Evolutionary conservation across 2,113 vertebrate genomes (phyloP), one percentile per base, ranked within the genome.

Genomic region (Alosa alosa): DNA sequence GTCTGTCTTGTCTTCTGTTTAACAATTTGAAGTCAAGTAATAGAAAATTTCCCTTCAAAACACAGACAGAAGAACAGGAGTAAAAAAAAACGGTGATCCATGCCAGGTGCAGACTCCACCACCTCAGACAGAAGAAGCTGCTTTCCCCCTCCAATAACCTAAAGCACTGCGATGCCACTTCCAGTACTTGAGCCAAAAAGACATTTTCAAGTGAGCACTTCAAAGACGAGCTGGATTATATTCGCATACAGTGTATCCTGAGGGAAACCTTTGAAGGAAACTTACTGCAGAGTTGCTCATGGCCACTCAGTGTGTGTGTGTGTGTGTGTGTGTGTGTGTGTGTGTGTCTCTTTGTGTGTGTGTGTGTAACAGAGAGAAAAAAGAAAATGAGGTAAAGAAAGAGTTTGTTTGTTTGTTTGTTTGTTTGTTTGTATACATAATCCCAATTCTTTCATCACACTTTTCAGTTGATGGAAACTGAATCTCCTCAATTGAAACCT

Each of bases 141-240:
- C 91, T 90, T 92, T 92, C 90, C 86, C 91, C 90, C 93, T 94
- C 93, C 94, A 94, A 93, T 91, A 93, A 93, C 92, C 93, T 92
- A 89, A 87, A 92, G 93, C 93, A 91, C 88, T 91, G 92, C 92
- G 92, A 92, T 90, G 92, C 88, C 91, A 91, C 94, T 93, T 91
- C 87, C 91, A 84, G 90, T 89, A 83, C 87, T 90, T 84, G 87
- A 93, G 94, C 94, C 94, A 94, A 94, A 78, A 94, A 93, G 92
- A 94, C 92, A 93, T 94, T 94, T 44, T 94, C 90, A 90, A 95
- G 94, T 91, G 92, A 90, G 93, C 90, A 94, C 95, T 95, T 96
- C 95, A 96, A 95, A 96, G 94, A 89, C 88, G 92, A 82, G 90
- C 90, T 84, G 94, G 95, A 95, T 96, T 95, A 95, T 93, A 93